A percentile compares a stretch with the other conserved stretches of the same genome.
Conservation (phyloP, 2,797 vertebrate genomes). For the Gambelia wislizenii region DNA sequence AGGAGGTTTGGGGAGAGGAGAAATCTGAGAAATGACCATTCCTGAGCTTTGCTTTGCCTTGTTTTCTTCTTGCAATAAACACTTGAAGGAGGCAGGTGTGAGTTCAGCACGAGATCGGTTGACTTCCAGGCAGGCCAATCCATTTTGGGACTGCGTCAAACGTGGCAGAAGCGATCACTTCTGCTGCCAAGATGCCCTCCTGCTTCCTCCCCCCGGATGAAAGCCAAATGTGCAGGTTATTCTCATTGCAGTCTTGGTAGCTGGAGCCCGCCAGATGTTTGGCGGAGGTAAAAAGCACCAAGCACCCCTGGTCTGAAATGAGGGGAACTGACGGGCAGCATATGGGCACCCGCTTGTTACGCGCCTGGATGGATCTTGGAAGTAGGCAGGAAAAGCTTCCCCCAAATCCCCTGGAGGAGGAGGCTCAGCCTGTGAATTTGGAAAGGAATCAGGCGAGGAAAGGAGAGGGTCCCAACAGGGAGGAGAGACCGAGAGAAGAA, state of each 20-base stretch:
- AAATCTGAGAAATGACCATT: no score
- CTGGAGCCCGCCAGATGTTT: background rate
- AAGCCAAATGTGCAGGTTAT: background rate
- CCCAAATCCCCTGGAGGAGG: no score
- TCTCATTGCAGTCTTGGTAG: background rate
- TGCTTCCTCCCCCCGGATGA: background rate
- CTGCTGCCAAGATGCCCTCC: background rate
- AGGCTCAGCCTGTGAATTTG: background rate
- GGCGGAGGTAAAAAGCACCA: background rate
- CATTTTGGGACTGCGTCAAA: background rate
- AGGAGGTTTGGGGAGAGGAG: no score
- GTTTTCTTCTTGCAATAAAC: no score
- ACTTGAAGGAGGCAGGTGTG: background rate
- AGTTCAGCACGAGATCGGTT: background rate
- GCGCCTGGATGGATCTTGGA: background rate
- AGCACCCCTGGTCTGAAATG: background rate
- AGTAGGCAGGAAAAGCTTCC: background rate
- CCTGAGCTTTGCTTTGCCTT: background rate
- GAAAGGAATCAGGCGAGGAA: background rate
- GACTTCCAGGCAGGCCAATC: background rate
- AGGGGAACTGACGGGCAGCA: background rate
- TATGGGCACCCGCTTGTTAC: background rate
- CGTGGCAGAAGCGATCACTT: background rate
- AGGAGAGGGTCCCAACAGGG: no score
- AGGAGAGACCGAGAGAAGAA: no score